Evolutionary conservation across 2,888 invertebrate species (phyloP), one percentile per base, ranked within the genome.

Genomic region (Pteria penguin): DNA sequence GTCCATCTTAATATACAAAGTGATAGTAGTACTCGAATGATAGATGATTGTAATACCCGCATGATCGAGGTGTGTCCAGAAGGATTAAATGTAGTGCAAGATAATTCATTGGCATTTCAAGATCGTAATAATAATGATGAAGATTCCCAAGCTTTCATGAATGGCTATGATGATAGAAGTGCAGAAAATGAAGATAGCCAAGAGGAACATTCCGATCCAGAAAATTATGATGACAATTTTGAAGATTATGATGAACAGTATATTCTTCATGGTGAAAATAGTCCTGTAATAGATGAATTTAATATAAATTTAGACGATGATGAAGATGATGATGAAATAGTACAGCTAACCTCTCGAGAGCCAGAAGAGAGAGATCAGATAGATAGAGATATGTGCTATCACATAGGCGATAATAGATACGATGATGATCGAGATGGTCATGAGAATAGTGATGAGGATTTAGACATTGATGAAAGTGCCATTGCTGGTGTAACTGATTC

Each of bases 211-310:
- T 87, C 88, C 79, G 86, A 87, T 80, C 88, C 89, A 72, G 84
- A 88, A 78, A 86, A 88, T 72, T 88, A 88, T 69, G 90, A 90
- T 74, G 90, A 90, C 77, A 86, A 88, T 80, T 88, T 86, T 66
- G 88, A 89, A 72, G 88, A 88, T 72, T 88, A 89, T 69, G 88
- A 89, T 66, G 89, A 90, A 75, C 88, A 90, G 32, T 89, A 90
- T 65, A 86, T 86, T 63, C 76, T 88, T 29, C 84, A 85, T 78
- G 74, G 86, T 11, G 86, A 87, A 65, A 84, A 79, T 61, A 86
- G 83, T 32, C 85, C 86, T 54, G 81, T 84, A 26, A 86, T 85
- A 26, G 88, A 89, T 67, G 88, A 88, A 62, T 84, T 86, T 66
- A 88, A 87, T 72, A 81, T 84, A 14, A 84, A 86, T 69, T 68